A percentile compares a stretch with the other conserved stretches of the same genome.
These are phyloP conservation scores for Tricholauxania praeusta DNA, from an alignment of 2,888 invertebrate genomes.

Conservation along the genomic window DNA sequence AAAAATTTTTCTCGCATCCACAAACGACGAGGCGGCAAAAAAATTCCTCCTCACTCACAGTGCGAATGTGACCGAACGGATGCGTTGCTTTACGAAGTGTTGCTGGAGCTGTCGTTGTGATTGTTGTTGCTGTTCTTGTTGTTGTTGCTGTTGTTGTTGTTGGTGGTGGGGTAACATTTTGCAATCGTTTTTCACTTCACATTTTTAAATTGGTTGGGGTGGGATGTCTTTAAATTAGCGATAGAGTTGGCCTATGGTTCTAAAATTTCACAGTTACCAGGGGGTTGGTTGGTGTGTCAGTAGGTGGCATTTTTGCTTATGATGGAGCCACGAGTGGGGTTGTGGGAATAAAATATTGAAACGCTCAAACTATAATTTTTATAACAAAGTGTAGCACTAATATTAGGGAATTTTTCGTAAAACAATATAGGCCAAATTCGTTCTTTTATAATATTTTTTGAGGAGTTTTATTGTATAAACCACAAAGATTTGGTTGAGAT, in stretches of 20 bases:
- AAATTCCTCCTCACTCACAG: slow-evolving; percentile 24
- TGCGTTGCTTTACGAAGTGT: background rate
- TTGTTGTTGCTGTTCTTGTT: background rate
- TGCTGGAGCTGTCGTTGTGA: background rate
- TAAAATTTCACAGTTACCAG: no score
- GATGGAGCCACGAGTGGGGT: background rate
- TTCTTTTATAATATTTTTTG: no score
- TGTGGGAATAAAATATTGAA: background rate
- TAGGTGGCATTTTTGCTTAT: background rate
- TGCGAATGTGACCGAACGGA: slow-evolving; percentile 23
- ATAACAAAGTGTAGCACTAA: no score
- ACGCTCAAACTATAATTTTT: no score
- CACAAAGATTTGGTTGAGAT: no score
- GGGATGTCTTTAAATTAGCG: no score
- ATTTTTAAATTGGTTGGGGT: background rate
- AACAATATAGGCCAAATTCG: no score
- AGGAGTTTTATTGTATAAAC: no score
- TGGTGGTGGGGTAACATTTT: slow-evolving; percentile 12
- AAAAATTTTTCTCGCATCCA: slow-evolving; percentile 24
- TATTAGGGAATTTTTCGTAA: no score
- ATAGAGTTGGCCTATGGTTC: no score
- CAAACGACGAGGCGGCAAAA: slow-evolving; percentile 42
- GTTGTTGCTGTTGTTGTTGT: slow-evolving; percentile 20
- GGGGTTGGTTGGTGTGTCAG: background rate
- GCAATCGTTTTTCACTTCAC: slow-evolving; percentile 37